These are phyloP conservation scores for Acanthoscelides obtectus DNA, from an alignment of 2,888 invertebrate genomes.

Conservation along the genomic window DNA sequence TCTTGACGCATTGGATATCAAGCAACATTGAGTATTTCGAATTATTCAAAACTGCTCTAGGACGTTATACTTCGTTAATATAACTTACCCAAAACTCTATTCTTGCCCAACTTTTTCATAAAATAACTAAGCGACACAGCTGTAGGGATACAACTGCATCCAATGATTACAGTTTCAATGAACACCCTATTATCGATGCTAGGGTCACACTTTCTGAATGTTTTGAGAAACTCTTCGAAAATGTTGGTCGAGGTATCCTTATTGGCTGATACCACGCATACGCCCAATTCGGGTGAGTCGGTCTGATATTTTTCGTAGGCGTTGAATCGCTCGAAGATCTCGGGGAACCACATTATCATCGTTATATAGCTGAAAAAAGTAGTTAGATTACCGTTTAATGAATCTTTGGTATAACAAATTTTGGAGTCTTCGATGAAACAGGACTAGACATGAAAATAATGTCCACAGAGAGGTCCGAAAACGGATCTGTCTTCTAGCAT, in stretches of 20 bases:
- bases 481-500: no score
- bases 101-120: constrained; percentile 57
- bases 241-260: constrained; percentile 8
- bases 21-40: no score
- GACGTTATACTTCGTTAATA: no score
- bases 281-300: constrained; percentile 48
- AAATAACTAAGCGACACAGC: constrained; percentile 55
- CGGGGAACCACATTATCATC: constrained; percentile 67
- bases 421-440: no score
- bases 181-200: constrained; percentile 51
- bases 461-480: no score
- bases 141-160: constrained; percentile 55
- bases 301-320: constrained; percentile 49
- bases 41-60: no score
- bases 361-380: constrained; percentile 53
- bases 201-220: constrained; percentile 34
- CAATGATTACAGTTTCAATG: constrained; percentile 55
- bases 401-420: no score
- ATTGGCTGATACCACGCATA: constrained; percentile 53
- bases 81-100: constrained; percentile 52
- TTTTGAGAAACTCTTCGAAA: not conserved
- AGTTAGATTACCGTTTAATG: no score
- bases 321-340: constrained; percentile 61
- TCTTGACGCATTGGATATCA: no score
- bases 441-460: not conserved